Evolutionary conservation across 2,113 vertebrate genomes (phyloP).

Genomic region (Pelecanoides urinatrix): DNA sequence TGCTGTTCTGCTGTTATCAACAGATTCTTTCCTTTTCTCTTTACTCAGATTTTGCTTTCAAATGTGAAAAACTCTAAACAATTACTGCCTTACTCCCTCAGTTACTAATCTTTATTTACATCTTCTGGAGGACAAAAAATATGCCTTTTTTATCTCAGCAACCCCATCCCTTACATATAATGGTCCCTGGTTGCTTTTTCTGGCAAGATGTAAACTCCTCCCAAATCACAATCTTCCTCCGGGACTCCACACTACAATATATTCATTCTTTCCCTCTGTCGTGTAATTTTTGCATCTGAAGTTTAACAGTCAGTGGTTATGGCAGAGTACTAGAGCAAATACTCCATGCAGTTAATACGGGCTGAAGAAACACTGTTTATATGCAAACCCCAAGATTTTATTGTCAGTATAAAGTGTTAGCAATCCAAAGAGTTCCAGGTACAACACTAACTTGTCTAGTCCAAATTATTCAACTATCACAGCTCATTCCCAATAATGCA

Average conservation of each 20-base stretch:
- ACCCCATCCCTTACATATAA: background rate
- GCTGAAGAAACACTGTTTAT: background rate
- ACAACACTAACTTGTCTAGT: background rate
- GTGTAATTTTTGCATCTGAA: background rate
- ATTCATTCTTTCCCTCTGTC: background rate
- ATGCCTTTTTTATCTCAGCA: background rate
- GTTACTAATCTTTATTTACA: background rate
- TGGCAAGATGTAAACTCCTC: background rate
- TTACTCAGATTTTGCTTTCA: background rate
- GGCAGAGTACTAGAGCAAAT: background rate
- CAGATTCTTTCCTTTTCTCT: background rate
- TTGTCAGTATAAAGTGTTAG: background rate
- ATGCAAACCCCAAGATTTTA: background rate
- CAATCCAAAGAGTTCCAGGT: background rate
- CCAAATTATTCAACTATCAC: background rate
- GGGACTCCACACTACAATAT: fast-evolving
- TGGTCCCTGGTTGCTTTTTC: background rate
- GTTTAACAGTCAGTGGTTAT: background rate
- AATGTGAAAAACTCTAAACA: background rate
- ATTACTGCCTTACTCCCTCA: background rate
- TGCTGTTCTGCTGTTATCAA: background rate
- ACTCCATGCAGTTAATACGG: background rate
- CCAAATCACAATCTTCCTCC: background rate
- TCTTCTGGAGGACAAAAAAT: background rate
- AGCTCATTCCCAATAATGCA: background rate